These are phyloP conservation scores for Halocynthia aurantium DNA, from an alignment of 23 tunicate genomes.

Conservation along the genomic window DNA sequence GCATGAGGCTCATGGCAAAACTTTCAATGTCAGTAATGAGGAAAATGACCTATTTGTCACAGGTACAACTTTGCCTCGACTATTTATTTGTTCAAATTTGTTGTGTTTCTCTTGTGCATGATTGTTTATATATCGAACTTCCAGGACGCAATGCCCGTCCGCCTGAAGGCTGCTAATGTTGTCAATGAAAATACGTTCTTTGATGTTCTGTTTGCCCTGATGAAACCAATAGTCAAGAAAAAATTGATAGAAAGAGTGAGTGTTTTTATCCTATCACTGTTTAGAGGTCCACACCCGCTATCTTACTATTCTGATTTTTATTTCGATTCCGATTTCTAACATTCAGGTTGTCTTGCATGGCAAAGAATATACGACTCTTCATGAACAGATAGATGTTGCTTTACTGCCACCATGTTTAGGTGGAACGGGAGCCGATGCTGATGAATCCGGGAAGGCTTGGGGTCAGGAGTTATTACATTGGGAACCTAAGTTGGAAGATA, in stretches of 20 bases:
- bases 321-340: background rate
- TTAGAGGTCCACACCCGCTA: background rate
- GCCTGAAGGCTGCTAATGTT: conserved; percentile 48
- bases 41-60: conserved; percentile 35
- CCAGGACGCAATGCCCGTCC: conserved; percentile 87
- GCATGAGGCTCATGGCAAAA: conserved; percentile 31
- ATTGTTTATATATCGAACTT: conserved; percentile 3
- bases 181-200: conserved; percentile 54
- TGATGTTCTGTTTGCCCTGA: conserved; percentile 32
- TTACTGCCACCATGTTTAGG: conserved; percentile 47
- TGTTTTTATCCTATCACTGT: background rate
- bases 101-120: background rate
- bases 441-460: conserved; percentile 19
- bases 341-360: conserved; percentile 47
- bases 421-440: conserved; percentile 59
- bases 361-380: conserved; percentile 23
- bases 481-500: background rate
- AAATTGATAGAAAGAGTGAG: conserved; percentile 36
- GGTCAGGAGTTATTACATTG: conserved; percentile 22
- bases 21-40: conserved; percentile 43
- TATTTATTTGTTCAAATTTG: background rate
- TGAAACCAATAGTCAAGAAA: conserved; percentile 50
- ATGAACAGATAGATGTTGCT: conserved; percentile 31
- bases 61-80: background rate
- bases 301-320: background rate